A percentile compares a stretch with the other conserved stretches of the same genome.
Conservation (phyloP, 2,797 vertebrate species). For the Leptatherina wallacei region DNA sequence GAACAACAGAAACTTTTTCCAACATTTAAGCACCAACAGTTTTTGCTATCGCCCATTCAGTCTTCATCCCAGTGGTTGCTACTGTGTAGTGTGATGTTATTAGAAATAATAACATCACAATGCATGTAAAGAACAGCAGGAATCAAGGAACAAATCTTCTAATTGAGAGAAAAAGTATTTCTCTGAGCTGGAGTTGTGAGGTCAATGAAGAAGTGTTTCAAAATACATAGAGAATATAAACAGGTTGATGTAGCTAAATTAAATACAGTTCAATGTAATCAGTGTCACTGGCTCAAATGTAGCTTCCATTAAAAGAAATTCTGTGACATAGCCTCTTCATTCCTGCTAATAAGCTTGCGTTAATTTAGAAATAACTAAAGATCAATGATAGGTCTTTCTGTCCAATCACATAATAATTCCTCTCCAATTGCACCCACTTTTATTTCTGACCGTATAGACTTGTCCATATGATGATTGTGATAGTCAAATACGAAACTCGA, state of each 20-base stretch:
- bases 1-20: background rate
- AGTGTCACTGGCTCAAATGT: background rate
- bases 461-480: no score
- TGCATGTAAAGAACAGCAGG: background rate
- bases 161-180: no score
- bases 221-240: background rate
- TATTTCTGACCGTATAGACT: no score
- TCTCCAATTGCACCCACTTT: no score
- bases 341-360: no score
- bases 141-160: background rate
- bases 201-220: background rate
- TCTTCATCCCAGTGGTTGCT: background rate
- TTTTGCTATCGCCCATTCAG: background rate
- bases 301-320: background rate
- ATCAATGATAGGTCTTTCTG: no score
- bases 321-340: no score
- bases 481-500: no score
- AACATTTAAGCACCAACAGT: background rate
- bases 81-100: no score
- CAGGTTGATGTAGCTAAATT: background rate
- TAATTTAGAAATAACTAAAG: no score
- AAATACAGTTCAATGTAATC: background rate
- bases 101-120: background rate
- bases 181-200: no score
- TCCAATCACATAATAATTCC: no score